Evolutionary conservation across 2,888 invertebrate species (phyloP).

Genomic region (Drosophila melanosoma): DNA sequence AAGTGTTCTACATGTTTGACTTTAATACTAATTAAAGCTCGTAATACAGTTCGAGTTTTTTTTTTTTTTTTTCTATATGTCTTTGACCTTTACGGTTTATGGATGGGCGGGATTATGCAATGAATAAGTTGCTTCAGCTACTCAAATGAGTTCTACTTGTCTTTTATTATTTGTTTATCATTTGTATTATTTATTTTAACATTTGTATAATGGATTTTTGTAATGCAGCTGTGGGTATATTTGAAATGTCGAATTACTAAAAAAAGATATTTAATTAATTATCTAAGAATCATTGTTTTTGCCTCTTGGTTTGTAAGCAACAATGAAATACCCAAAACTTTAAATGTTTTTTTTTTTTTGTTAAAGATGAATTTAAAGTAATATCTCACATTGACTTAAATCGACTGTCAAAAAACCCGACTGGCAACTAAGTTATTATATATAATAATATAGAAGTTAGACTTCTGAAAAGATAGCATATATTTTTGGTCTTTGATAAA

Average conservation of each 20-base stretch:
- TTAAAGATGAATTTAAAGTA: background rate
- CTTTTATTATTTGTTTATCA: no score
- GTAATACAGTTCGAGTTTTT: background rate
- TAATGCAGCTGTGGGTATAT: background rate
- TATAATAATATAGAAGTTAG: background rate
- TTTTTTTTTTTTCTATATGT: constrained; percentile 49
- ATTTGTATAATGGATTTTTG: background rate
- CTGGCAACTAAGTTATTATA: background rate
- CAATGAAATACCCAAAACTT: background rate
- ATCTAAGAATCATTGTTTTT: background rate
- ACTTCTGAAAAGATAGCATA: background rate
- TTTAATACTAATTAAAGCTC: constrained; percentile 33
- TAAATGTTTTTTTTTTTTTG: background rate
- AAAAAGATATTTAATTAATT: background rate
- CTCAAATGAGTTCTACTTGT: background rate
- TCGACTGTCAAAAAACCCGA: background rate
- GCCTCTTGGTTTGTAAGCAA: background rate
- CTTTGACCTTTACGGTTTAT: constrained; percentile 73
- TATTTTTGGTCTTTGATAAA: background rate
- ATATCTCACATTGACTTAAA: background rate
- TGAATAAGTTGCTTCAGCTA: background rate
- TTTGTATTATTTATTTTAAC: background rate
- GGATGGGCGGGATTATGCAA: background rate
- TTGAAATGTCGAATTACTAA: background rate
- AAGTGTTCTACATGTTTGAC: constrained; percentile 28